A percentile compares a stretch with the other conserved stretches of the same genome.
Evolutionary conservation across 2,113 vertebrate species (phyloP).

Genomic region (Pipra filicauda): DNA sequence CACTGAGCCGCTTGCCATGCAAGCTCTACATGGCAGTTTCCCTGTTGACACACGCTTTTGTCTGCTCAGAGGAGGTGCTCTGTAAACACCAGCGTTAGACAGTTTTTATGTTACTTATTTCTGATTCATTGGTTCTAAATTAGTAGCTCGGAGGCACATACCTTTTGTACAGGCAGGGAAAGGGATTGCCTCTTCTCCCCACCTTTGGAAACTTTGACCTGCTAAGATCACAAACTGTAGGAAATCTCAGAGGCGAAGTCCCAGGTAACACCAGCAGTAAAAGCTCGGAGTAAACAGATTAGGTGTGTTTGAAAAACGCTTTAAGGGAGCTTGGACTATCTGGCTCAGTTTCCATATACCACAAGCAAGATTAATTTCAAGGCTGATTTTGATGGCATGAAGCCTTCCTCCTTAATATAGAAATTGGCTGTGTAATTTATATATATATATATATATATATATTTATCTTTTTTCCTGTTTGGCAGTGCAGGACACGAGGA

Average conservation of each 20-base stretch:
- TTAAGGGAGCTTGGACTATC: background rate
- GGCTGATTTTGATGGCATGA: background rate
- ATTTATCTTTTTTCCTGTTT: background rate
- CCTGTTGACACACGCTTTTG: slow-evolving; percentile 56
- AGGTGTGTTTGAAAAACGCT: background rate
- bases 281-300: background rate
- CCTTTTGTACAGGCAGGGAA: background rate
- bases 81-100: background rate
- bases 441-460: background rate
- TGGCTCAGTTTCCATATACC: background rate
- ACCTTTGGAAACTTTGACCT: slow-evolving; percentile 53
- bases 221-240: slow-evolving; percentile 15
- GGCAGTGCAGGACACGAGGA: background rate
- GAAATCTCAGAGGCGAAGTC: slow-evolving; percentile 37
- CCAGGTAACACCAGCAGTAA: background rate
- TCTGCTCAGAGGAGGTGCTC: slow-evolving; percentile 17
- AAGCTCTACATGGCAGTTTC: background rate
- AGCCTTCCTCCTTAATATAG: background rate
- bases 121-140: slow-evolving; percentile 33
- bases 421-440: background rate
- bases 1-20: slow-evolving; percentile 13
- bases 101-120: background rate
- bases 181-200: background rate
- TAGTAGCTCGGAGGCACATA: slow-evolving; percentile 33
- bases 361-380: background rate